Conservation (phyloP, 2,888 invertebrate species). For the Pheosia gnoma region DNA sequence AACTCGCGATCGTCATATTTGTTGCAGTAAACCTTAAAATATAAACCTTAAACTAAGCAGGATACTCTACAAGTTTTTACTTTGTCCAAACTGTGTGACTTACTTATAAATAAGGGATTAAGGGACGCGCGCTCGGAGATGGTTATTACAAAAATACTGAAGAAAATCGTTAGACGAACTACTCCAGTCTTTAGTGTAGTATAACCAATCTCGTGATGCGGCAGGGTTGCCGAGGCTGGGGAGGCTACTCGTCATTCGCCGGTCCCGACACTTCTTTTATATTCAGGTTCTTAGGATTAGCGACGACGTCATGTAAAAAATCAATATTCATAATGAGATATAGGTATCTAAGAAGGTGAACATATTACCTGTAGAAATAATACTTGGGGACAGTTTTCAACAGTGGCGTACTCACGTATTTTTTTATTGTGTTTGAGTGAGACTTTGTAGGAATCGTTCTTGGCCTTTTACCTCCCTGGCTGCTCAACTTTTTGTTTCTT, state of each 20-base stretch:
- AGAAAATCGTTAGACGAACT: slow-evolving; percentile 83
- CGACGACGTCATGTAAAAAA: slow-evolving; percentile 63
- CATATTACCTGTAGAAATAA: slow-evolving; percentile 52
- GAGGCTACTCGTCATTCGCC: slow-evolving; percentile 71
- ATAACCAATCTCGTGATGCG: slow-evolving; percentile 72
- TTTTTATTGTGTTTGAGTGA: neutral
- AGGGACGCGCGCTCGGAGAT: slow-evolving; percentile 65
- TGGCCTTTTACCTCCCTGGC: too few relatives aligned
- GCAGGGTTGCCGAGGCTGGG: slow-evolving; percentile 69
- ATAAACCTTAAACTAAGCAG: neutral
- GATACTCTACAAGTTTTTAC: neutral
- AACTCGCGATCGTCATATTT: slow-evolving; percentile 69
- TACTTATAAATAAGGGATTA: slow-evolving; percentile 57
- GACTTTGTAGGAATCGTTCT: neutral
- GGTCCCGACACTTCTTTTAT: slow-evolving; percentile 62
- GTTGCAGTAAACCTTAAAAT: slow-evolving; percentile 41
- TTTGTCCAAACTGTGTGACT: slow-evolving; percentile 24
- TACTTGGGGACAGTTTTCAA: slow-evolving; percentile 35
- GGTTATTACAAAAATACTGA: slow-evolving; percentile 81
- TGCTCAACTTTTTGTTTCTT: too few relatives aligned
- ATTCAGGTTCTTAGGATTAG: slow-evolving; percentile 64
- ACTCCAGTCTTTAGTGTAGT: slow-evolving; percentile 79
- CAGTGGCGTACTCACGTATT: slow-evolving; percentile 42
- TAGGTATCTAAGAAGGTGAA: slow-evolving; percentile 71
- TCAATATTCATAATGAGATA: slow-evolving; percentile 82